A percentile compares a stretch with the other conserved stretches of the same genome.
These are phyloP conservation scores for Zosterops pallidus DNA, from an alignment of 2,113 vertebrate species.

Conservation along the genomic window DNA sequence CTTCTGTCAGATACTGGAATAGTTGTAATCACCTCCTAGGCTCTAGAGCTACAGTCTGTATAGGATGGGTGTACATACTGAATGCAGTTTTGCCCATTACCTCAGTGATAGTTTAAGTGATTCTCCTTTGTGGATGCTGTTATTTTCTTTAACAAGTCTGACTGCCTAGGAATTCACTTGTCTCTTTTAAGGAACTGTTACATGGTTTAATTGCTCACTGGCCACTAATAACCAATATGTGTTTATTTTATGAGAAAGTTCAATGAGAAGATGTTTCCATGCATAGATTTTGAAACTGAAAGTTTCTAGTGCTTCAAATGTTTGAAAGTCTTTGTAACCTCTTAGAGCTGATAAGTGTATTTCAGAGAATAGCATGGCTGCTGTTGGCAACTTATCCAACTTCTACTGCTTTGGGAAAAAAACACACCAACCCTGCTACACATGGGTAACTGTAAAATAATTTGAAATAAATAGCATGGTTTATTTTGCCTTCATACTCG, in stretches of 20 bases:
- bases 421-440: neutral
- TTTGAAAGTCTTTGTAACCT: neutral
- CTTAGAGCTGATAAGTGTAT: neutral
- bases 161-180: neutral
- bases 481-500: neutral
- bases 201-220: neutral
- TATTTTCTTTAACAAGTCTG: neutral
- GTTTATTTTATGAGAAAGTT: neutral
- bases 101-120: neutral
- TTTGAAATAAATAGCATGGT: neutral
- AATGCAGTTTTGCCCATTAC: neutral
- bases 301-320: neutral
- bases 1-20: neutral
- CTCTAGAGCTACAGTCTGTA: neutral
- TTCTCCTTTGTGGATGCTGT: neutral
- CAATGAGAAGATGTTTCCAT: neutral
- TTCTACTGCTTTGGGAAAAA: neutral
- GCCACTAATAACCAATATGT: fast-evolving
- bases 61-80: no score
- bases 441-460: neutral
- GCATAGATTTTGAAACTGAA: neutral
- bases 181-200: neutral
- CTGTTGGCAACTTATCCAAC: neutral
- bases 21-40: neutral
- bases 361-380: neutral